phyloP scores from a whole-genome alignment of 2,113 vertebrate species.

The Excalfactoria chinensis region DNA sequence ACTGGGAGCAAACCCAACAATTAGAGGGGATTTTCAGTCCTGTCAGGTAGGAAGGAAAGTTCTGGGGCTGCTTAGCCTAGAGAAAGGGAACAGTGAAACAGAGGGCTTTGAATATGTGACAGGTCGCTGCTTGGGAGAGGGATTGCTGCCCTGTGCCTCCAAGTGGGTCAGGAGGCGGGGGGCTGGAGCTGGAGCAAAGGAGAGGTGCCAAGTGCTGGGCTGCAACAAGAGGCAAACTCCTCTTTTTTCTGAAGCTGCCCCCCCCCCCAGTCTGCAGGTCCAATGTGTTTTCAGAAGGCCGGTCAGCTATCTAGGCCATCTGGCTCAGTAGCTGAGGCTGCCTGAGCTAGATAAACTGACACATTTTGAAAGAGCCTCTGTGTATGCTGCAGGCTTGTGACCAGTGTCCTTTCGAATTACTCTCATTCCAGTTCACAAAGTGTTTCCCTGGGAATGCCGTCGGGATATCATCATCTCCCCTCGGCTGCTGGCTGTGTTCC shows the following conservation, averaged over 20 bases:
- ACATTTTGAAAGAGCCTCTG: background rate
- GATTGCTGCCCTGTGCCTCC: background rate
- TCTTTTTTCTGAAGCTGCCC: background rate
- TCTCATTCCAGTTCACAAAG: constrained; percentile 36
- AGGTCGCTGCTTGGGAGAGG: background rate
- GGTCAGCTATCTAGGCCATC: constrained; percentile 28
- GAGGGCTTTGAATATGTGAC: background rate
- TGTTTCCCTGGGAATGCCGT: constrained; percentile 52
- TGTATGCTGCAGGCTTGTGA: constrained; percentile 13
- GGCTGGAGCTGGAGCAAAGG: background rate
- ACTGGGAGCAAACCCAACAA: background rate
- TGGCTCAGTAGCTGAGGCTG: background rate
- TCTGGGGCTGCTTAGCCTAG: background rate
- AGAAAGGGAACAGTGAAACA: background rate
- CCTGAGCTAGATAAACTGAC: constrained; percentile 35
- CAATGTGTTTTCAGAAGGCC: accelerated
- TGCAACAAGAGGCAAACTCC: background rate
- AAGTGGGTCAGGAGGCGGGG: background rate
- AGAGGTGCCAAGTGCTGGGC: accelerated
- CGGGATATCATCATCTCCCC: background rate
- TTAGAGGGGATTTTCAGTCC: background rate
- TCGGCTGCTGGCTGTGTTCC: background rate
- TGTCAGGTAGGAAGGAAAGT: background rate
- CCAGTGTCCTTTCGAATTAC: constrained; percentile 15
- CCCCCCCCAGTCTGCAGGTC: background rate